Percentiles rank a stretch among this genome's conserved stretches.
phyloP scores from a whole-genome alignment of 2,888 invertebrate genomes.

The Apodemia mormo region DNA sequence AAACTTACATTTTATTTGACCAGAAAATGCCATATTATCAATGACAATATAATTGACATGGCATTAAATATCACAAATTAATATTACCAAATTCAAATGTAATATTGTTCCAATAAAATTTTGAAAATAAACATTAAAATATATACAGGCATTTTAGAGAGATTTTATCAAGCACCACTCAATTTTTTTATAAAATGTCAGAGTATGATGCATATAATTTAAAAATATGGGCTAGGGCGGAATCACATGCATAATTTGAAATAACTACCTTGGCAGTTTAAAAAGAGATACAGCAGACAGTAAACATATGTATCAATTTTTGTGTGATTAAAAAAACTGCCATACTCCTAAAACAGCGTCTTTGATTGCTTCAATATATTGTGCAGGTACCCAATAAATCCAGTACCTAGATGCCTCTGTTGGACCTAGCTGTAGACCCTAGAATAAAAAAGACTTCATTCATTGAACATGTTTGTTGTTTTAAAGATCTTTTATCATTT shows the following conservation, averaged over 20 bases:
- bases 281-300: conserved; percentile 54
- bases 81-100: conserved; percentile 41
- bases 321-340: conserved; percentile 85
- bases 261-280: conserved; percentile 69
- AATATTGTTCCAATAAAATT: conserved; percentile 30
- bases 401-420: conserved; percentile 96
- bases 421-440: conserved; percentile 94
- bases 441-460: conserved; percentile 39
- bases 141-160: conserved; percentile 23
- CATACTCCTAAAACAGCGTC: conserved; percentile 94
- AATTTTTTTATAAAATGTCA: conserved; percentile 9
- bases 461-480: too few species aligned
- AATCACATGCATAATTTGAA: conserved; percentile 49
- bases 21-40: conserved; percentile 71
- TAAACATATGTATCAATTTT: conserved; percentile 42
- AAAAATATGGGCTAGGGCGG: conserved; percentile 35
- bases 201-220: conserved; percentile 12
- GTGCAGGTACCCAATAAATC: conserved; percentile 97
- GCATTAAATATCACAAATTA: conserved; percentile 74
- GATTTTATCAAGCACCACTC: conserved; percentile 38
- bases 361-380: conserved; percentile 94
- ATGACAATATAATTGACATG: conserved; percentile 79
- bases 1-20: conserved; percentile 72
- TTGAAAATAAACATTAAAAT: conserved; percentile 32
- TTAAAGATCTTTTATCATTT: too few species aligned